A percentile compares a stretch with the other conserved stretches of the same genome.
Evolutionary conservation across 2,888 invertebrate genomes (phyloP).

Genomic region (Campoletis raptor): DNA sequence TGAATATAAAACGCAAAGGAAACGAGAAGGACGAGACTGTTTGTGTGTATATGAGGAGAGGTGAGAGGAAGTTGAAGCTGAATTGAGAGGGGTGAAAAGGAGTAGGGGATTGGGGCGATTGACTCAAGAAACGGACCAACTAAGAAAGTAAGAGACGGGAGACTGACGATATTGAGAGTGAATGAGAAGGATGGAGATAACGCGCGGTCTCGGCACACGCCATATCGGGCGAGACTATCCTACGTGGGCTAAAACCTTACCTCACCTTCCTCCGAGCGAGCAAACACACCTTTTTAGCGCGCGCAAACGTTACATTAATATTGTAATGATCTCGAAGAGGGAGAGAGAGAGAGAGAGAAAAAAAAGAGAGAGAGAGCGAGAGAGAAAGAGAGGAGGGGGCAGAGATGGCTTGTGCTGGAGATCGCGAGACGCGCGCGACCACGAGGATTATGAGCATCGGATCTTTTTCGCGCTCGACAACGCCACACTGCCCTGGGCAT

Average conservation of each 20-base stretch:
- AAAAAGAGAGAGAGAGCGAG: conserved; percentile 64
- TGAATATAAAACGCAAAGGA: conserved; percentile 40
- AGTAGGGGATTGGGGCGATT: conserved; percentile 68
- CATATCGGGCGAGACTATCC: conserved; percentile 83
- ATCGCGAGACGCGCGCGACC: conserved; percentile 61
- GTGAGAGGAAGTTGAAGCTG: conserved; percentile 64
- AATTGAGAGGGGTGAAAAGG: conserved; percentile 59
- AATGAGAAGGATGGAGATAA: conserved; percentile 72
- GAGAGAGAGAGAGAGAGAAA: conserved; percentile 64
- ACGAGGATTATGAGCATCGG: conserved; percentile 67
- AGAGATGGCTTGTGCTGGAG: conserved; percentile 56
- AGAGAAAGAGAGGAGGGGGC: conserved; percentile 49
- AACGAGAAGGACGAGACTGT: conserved; percentile 51
- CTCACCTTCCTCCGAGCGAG: conserved; percentile 77
- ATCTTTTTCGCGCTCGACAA: conserved; percentile 58
- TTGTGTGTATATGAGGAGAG: conserved; percentile 38
- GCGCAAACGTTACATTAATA: conserved; percentile 82
- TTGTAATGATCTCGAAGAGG: conserved; percentile 80
- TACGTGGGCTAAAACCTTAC: conserved; percentile 81
- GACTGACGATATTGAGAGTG: conserved; percentile 38
- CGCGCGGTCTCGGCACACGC: conserved; percentile 80
- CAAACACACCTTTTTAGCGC: conserved; percentile 84
- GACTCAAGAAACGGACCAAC: conserved; percentile 64
- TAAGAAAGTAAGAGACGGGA: conserved; percentile 1
- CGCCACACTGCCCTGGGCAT: conserved; percentile 64